These are phyloP conservation scores for Pteropus rufus DNA, from an alignment of 2,797 vertebrate species.

Conservation along the genomic window DNA sequence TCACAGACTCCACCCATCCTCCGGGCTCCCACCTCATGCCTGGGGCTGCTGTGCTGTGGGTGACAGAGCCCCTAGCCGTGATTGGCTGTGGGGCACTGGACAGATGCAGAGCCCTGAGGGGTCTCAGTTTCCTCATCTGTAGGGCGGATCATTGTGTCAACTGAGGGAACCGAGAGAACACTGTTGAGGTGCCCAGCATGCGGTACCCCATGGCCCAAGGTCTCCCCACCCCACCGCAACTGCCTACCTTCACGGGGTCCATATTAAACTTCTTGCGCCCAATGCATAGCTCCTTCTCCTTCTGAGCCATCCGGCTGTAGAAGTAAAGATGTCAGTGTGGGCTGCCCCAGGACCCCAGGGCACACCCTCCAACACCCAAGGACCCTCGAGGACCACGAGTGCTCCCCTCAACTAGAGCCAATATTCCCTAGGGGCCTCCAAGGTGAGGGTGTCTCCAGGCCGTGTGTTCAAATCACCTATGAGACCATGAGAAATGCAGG, in stretches of 20 bases:
- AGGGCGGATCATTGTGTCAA: background rate
- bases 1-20: background rate
- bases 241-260: slow-evolving; percentile 91
- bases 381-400: background rate
- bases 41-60: background rate
- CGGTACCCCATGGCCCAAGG: rapidly evolving
- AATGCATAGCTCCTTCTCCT: slow-evolving; percentile 84
- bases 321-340: background rate
- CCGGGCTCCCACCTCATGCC: background rate
- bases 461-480: background rate
- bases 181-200: rapidly evolving
- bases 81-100: background rate
- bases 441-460: background rate
- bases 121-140: background rate
- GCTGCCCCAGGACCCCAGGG: background rate
- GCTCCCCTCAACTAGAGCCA: background rate
- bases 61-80: background rate
- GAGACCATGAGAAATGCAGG: background rate
- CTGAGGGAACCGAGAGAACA: background rate
- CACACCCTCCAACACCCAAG: too few species aligned
- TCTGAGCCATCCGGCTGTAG: slow-evolving; percentile 86
- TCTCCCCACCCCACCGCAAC: rapidly evolving
- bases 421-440: background rate
- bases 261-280: slow-evolving; percentile 97
- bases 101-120: background rate